Percentiles rank a stretch among this genome's conserved stretches.
phyloP scores from a whole-genome alignment of 2,113 vertebrate species.

The Dermatemys mawii region DNA sequence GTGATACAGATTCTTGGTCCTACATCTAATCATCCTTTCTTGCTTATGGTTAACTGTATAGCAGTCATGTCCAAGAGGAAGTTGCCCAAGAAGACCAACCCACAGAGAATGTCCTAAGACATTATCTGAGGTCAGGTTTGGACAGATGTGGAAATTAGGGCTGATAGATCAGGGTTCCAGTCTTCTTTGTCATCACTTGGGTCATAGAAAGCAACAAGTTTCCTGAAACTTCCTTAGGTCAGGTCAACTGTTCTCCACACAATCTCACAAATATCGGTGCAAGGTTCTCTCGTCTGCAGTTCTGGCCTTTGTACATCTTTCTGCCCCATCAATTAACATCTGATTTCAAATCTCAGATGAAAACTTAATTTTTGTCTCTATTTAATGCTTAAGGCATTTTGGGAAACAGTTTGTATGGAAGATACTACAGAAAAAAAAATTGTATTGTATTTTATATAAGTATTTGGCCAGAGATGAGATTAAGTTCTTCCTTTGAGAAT shows the following conservation, averaged over 20 bases:
- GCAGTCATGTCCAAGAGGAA: not conserved
- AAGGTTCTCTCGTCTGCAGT: not conserved
- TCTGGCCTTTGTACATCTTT: not conserved
- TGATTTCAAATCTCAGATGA: not conserved
- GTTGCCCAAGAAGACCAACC: not conserved
- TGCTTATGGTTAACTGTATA: not conserved
- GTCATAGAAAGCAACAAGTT: not conserved
- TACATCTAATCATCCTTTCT: not conserved
- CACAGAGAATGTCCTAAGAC: not conserved
- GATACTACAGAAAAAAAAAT: not conserved
- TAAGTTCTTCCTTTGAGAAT: not conserved
- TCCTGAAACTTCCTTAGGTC: not conserved
- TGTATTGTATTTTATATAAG: not conserved
- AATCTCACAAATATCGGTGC: not conserved
- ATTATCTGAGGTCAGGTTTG: not conserved
- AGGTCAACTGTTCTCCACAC: not conserved
- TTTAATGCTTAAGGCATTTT: not conserved
- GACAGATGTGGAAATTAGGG: not conserved
- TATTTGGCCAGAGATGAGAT: not conserved
- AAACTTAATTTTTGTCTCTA: not conserved
- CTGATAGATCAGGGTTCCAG: not conserved
- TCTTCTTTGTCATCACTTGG: not conserved
- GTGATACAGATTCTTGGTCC: not conserved
- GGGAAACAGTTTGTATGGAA: not conserved
- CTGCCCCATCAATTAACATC: not conserved